These are phyloP conservation scores for Artibeus lituratus DNA, from an alignment of 2,797 vertebrate species.

Conservation along the genomic window DNA sequence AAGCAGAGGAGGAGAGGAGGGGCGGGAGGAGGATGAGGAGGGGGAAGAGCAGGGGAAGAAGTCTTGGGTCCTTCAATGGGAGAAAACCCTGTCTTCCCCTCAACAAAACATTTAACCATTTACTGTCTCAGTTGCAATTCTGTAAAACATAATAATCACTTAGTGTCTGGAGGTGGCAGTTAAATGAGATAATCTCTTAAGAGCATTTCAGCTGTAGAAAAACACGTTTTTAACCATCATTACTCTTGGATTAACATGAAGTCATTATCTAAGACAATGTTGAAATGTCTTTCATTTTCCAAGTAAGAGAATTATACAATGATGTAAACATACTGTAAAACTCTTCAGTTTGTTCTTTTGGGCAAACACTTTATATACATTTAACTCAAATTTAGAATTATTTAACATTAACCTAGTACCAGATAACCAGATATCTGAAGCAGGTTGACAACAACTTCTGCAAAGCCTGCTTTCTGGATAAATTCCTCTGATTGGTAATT, in stretches of 20 bases:
- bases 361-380: not conserved
- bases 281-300: not conserved
- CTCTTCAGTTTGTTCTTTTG: not conserved
- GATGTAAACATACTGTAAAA: not conserved
- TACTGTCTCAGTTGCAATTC: not conserved
- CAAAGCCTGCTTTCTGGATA: not conserved
- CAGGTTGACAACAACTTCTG: not conserved
- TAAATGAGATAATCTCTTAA: constrained; percentile 30
- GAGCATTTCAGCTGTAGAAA: not conserved
- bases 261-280: not conserved
- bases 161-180: not conserved
- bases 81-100: not conserved
- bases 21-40: not conserved
- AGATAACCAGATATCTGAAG: not conserved
- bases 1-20: not conserved
- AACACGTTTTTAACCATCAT: not conserved
- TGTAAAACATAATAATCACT: not conserved
- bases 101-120: not conserved
- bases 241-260: not conserved
- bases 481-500: not conserved
- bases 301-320: not conserved
- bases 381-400: not conserved
- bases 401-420: not conserved
- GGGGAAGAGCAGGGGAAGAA: not conserved
- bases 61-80: not conserved